Evolutionary conservation across 1,140 invertebrate genomes (phyloP).

Genomic region (Drosophila punjabiensis): DNA sequence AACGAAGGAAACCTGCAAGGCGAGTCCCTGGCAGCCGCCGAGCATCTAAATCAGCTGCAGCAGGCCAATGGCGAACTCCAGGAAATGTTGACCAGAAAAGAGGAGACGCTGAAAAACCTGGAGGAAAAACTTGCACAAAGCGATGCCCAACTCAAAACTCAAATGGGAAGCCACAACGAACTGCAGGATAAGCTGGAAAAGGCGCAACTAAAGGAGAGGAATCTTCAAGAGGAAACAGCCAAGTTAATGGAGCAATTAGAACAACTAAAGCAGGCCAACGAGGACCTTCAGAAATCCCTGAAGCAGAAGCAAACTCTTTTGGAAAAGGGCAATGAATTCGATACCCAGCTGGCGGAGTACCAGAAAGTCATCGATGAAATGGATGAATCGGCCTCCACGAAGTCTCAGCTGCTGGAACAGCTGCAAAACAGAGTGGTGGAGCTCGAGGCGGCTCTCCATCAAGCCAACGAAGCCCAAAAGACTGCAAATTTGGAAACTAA

Average conservation of each 20-base stretch:
- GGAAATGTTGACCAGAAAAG: constrained; percentile 4
- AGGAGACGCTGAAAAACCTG: neutral
- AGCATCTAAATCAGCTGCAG: constrained; percentile 34
- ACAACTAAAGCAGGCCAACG: constrained; percentile 20
- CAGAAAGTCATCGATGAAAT: constrained; percentile 79
- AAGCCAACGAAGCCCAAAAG: constrained; percentile 51
- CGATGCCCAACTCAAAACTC: neutral
- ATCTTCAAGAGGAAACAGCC: constrained; percentile 7
- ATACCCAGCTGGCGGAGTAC: constrained; percentile 62
- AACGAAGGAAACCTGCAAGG: constrained; percentile 11
- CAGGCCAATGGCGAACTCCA: constrained; percentile 31
- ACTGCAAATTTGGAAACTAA: constrained; percentile 41
- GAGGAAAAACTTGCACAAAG: constrained; percentile 13
- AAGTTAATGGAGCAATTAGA: constrained; percentile 24
- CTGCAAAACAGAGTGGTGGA: constrained; percentile 50
- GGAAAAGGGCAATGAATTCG: constrained; percentile 62
- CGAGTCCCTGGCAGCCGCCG: neutral
- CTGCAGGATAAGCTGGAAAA: constrained; percentile 53
- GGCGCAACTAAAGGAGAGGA: constrained; percentile 34
- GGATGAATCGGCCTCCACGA: constrained; percentile 60
- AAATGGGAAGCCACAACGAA: constrained; percentile 15
- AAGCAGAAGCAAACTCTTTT: constrained; percentile 37
- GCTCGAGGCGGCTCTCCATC: constrained; percentile 49
- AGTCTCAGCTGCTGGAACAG: constrained; percentile 43
- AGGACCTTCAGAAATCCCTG: constrained; percentile 20